Percentiles rank a stretch among this genome's conserved stretches.
These are phyloP conservation scores for Porites rus DNA, from an alignment of 92 coral and sea anemone genomes.

Conservation along the genomic window DNA sequence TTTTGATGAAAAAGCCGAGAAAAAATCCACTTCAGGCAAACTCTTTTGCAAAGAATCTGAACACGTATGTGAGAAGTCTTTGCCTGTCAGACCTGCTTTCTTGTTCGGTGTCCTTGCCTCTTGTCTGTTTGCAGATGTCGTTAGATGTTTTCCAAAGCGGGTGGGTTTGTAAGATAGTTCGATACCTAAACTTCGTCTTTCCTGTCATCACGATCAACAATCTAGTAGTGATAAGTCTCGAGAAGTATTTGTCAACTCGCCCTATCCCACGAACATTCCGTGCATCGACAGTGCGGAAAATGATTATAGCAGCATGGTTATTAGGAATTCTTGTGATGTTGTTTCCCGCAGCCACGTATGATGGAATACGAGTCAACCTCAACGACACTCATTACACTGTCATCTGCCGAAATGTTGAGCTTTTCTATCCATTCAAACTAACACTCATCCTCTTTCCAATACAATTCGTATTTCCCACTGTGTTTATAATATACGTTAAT, in stretches of 20 bases:
- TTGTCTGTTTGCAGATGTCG: background rate
- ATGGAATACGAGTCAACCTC: background rate
- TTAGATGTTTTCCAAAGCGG: background rate
- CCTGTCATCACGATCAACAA: background rate
- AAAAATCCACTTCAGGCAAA: background rate
- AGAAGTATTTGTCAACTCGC: background rate
- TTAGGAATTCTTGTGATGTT: background rate
- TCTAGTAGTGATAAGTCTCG: background rate
- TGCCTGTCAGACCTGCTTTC: background rate
- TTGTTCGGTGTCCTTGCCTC: background rate
- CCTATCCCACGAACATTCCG: background rate
- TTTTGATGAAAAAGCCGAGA: background rate
- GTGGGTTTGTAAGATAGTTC: background rate
- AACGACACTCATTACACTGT: background rate
- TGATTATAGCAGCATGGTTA: background rate
- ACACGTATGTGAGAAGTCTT: background rate
- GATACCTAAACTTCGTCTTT: background rate
- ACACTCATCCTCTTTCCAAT: background rate
- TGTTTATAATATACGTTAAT: background rate
- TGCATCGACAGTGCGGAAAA: background rate
- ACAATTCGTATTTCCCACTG: background rate
- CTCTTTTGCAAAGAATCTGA: background rate
- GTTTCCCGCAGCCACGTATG: background rate
- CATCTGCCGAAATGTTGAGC: background rate
- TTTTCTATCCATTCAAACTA: background rate